Evolutionary conservation across 2,797 vertebrate species (phyloP).

Genomic region (Schizopygopsis malacanthus): DNA sequence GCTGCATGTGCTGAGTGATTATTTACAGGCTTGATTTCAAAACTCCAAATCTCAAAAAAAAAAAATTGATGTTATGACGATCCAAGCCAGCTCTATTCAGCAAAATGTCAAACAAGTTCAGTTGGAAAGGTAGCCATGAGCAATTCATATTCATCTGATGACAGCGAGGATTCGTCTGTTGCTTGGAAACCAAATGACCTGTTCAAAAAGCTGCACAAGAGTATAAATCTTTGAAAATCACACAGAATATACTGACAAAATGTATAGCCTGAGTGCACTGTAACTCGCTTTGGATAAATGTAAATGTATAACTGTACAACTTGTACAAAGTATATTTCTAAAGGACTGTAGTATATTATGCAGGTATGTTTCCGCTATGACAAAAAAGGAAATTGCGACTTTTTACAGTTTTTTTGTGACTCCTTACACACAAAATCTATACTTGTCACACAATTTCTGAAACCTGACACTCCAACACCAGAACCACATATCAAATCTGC

Average conservation of each 20-base stretch:
- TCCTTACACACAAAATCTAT: no score
- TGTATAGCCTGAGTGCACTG: no score
- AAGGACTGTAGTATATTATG: background rate
- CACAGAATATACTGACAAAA: background rate
- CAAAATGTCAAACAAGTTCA: slow-evolving; percentile 22
- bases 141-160: slow-evolving; percentile 45
- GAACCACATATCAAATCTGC: no score
- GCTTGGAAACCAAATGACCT: slow-evolving; percentile 51
- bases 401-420: no score
- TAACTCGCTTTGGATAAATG: no score
- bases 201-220: slow-evolving; percentile 32
- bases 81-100: background rate
- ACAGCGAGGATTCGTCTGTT: slow-evolving; percentile 43
- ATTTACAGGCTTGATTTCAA: background rate
- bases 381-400: background rate
- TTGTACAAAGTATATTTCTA: background rate
- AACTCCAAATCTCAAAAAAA: background rate
- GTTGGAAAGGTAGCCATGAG: slow-evolving; percentile 14
- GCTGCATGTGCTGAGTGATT: background rate
- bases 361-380: background rate
- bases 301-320: background rate
- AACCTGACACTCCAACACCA: no score
- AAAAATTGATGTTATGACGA: background rate
- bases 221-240: slow-evolving; percentile 21
- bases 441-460: no score